Percentiles rank a stretch among this genome's conserved stretches.
phyloP scores from a whole-genome alignment of 1,140 invertebrate species.

The Octopus sinensis region DNA sequence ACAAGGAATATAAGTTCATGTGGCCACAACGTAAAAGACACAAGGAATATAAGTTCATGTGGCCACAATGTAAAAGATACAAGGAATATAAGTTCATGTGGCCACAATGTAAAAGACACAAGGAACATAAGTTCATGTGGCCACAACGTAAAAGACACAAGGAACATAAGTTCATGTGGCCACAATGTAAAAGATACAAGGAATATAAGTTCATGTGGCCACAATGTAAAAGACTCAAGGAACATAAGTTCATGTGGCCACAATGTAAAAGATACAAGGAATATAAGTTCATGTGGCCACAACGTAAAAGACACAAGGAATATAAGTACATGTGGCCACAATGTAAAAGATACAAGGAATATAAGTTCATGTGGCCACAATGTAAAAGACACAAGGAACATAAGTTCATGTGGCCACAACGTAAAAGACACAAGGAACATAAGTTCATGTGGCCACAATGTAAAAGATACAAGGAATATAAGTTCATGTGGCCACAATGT shows the following conservation, averaged over 20 bases:
- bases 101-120: neutral
- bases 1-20: neutral
- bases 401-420: slow-evolving; percentile 6
- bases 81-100: neutral
- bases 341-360: neutral
- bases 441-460: slow-evolving; percentile 1
- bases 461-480: neutral
- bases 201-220: neutral
- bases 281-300: slow-evolving; percentile 9
- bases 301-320: neutral
- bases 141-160: neutral
- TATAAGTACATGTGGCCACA: neutral
- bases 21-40: slow-evolving; percentile 2
- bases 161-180: neutral
- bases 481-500: neutral
- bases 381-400: neutral
- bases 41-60: neutral
- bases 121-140: neutral
- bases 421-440: neutral
- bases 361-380: slow-evolving; percentile 6
- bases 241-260: neutral
- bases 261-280: slow-evolving; percentile 7
- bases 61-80: neutral
- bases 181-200: slow-evolving; percentile 7
- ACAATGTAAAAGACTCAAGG: slow-evolving; percentile 3